Conservation (phyloP, 2,797 vertebrate genomes). For the Chloroceryle amazona region DNA sequence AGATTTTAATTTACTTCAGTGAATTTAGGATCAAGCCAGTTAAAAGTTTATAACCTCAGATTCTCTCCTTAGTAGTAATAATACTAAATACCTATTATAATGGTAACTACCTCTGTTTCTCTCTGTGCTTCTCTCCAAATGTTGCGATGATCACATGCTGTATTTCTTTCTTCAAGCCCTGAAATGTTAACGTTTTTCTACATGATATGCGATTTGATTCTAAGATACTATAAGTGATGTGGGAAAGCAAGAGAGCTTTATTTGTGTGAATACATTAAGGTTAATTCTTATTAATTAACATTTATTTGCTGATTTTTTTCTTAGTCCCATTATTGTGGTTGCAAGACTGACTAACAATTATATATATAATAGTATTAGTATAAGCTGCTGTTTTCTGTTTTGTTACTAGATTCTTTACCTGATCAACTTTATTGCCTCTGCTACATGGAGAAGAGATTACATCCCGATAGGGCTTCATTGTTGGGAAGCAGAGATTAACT, state of each 20-base stretch:
- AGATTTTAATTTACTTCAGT: not conserved
- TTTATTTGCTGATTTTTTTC: not conserved
- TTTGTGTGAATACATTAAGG: not conserved
- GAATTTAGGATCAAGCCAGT: not conserved
- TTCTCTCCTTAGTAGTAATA: not conserved
- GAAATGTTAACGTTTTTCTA: not conserved
- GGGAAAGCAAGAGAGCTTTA: not conserved
- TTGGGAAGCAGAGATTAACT: constrained; percentile 10
- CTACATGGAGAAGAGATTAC: not conserved
- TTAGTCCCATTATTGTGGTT: not conserved
- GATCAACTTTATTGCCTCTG: not conserved
- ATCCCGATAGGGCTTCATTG: not conserved
- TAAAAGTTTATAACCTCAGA: not conserved
- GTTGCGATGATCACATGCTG: not conserved
- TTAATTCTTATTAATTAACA: not conserved
- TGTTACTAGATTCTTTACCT: not conserved
- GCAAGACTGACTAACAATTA: not conserved
- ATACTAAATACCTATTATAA: not conserved
- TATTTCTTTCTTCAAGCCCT: not conserved
- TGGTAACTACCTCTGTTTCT: not conserved
- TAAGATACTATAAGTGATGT: not conserved
- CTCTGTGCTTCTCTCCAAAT: not conserved
- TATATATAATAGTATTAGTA: not conserved
- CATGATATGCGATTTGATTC: not conserved
- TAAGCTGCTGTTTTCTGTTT: not conserved